Base-by-base conservation (phyloP, 2,888 invertebrate genomes). In the Nineta flava region DNA sequence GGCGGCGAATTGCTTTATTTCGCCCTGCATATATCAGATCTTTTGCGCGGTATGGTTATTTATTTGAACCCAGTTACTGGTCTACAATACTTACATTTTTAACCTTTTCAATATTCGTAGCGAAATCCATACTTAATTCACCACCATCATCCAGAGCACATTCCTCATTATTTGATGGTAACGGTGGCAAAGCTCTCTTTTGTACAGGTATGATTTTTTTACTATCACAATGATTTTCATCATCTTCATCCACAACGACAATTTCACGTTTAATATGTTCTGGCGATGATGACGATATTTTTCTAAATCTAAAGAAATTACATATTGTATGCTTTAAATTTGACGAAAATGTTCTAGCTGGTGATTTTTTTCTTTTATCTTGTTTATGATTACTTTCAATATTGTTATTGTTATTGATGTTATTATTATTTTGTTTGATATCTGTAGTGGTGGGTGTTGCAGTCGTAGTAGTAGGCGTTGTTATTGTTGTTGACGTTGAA, bases 71-170 rank as follows among this genome's bases (percentile, higher is more conserved):
- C n/a, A n/a, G n/a, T n/a, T n/a, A n/a, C n/a, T n/a, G n/a, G n/a
- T n/a, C n/a, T n/a, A n/a, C n/a, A n/a, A n/a, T 52, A 77, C 86
- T 77, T 72, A 91, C 91, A 71, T 92, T 90, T 76, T 92, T 92
- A 49, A 93, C 92, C 75, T 86, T 87, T 65, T 91, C 87, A 61
- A 93, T 88, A 58, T 90, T 92, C 26, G 87, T 84, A 40, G 91
- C 87, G 67, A 92, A 92, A 66, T 92, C 91, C 68, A 84, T 77
- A 41, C 77, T 72, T 1, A 71, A 58, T 35, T 59, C 62, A 4
- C 60, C 63, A 13, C 50, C 47, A 7, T 53, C 53, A 16, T 57
- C 55, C n/a, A n/a, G n/a, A 7, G 50, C 51, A 19, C 51, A 46
- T 7, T 54, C 54, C 16, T 57, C 55, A 26, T 57, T 58, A 52